A percentile compares a stretch with the other conserved stretches of the same genome.
Evolutionary conservation across 2,797 vertebrate genomes (phyloP).

Genomic region (Sebastes minor): DNA sequence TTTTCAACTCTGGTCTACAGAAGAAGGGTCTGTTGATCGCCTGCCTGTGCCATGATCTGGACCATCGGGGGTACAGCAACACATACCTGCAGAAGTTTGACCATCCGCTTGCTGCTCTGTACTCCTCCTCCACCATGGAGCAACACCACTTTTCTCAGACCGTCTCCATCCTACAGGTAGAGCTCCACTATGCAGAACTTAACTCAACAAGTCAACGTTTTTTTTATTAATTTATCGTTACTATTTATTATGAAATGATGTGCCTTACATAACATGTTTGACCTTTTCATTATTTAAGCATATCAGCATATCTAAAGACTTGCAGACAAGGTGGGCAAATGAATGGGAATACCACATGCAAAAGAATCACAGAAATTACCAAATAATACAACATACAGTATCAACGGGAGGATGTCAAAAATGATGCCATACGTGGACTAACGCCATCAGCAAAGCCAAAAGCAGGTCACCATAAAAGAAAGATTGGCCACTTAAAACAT

Average conservation of each 20-base stretch:
- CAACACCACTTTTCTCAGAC: slow-evolving; percentile 99
- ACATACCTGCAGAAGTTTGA: slow-evolving; percentile 99
- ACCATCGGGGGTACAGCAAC: slow-evolving; percentile 97
- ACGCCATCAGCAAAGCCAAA: neutral
- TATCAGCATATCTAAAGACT: neutral
- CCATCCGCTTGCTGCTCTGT: slow-evolving; percentile 95
- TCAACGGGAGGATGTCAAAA: neutral
- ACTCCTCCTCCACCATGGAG: slow-evolving; percentile 99
- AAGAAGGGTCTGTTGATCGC: slow-evolving; percentile 95
- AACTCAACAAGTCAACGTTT: neutral
- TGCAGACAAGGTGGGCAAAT: neutral
- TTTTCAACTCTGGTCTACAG: slow-evolving; percentile 71
- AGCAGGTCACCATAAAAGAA: neutral
- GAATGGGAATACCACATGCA: neutral
- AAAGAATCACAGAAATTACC: neutral
- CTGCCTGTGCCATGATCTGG: slow-evolving; percentile 98
- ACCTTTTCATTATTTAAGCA: slow-evolving; percentile 1
- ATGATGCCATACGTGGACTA: neutral
- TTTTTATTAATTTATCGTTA: neutral
- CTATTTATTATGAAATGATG: neutral
- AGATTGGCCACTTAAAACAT: neutral
- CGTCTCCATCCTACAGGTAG: slow-evolving; percentile 98
- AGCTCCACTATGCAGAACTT: slow-evolving; percentile 53
- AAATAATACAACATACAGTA: neutral
- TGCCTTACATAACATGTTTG: neutral